phyloP scores from a whole-genome alignment of 2,797 vertebrate genomes.

The Salmo trutta region DNA sequence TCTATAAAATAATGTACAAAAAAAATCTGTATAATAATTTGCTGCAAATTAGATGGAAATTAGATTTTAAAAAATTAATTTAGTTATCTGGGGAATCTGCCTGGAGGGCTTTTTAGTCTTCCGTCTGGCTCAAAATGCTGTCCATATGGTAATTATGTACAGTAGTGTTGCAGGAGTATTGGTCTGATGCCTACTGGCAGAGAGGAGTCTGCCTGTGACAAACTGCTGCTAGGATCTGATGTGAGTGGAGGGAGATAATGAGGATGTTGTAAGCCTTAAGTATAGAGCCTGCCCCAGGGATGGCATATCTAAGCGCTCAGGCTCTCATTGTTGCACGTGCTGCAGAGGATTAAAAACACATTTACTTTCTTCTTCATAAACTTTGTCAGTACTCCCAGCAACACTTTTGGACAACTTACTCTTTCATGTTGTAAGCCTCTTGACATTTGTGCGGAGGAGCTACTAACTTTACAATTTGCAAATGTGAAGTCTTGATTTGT shows the following conservation, averaged over 20 bases:
- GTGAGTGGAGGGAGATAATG: conserved; percentile 79
- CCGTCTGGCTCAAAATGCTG: conserved; percentile 78
- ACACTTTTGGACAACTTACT: conserved; percentile 70
- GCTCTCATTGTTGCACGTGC: conserved; percentile 71
- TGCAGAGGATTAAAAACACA: conserved; percentile 73
- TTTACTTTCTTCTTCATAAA: conserved; percentile 69
- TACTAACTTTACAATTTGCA: conserved; percentile 47
- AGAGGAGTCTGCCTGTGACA: conserved; percentile 74
- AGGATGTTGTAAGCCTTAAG: conserved; percentile 81
- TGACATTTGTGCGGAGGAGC: conserved; percentile 68
- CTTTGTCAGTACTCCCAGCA: conserved; percentile 66
- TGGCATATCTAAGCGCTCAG: conserved; percentile 63
- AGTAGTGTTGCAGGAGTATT: conserved; percentile 77
- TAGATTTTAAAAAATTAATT: conserved; percentile 83
- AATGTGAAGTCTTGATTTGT: conserved; percentile 66
- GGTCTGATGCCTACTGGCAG: conserved; percentile 80
- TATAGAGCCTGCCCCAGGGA: conserved; percentile 74
- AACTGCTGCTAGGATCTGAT: conserved; percentile 77
- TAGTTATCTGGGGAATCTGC: conserved; percentile 81
- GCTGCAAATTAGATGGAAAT: conserved; percentile 85
- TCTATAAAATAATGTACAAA: conserved; percentile 82
- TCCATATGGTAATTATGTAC: conserved; percentile 83
- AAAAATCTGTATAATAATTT: conserved; percentile 79
- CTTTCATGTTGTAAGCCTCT: conserved; percentile 70
- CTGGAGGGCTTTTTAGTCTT: conserved; percentile 77